Percentiles rank a stretch among this genome's conserved stretches.
These are phyloP conservation scores for Calephelis virginiensis DNA, from an alignment of 1,140 invertebrate genomes.

Conservation along the genomic window DNA sequence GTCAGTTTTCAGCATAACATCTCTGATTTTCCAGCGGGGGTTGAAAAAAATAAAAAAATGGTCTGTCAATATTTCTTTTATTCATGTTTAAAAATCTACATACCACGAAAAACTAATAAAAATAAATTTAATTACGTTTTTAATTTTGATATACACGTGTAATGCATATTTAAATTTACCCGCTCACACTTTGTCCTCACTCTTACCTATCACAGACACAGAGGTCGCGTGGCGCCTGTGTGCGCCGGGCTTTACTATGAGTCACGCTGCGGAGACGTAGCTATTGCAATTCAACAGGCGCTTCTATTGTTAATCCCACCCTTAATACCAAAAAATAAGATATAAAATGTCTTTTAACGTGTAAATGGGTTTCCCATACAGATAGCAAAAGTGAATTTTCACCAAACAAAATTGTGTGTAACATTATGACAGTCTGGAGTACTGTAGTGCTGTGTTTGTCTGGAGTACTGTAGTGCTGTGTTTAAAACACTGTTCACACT, in stretches of 20 bases:
- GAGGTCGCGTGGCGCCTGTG: slow-evolving; percentile 38
- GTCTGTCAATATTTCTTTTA: too few relatives aligned
- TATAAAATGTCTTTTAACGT: slow-evolving; percentile 3
- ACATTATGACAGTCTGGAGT: not conserved
- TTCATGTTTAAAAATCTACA: too few relatives aligned
- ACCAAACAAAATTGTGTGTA: slow-evolving; percentile 1
- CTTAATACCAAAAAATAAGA: not conserved
- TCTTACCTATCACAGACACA: slow-evolving; percentile 19
- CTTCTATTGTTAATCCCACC: slow-evolving; percentile 1
- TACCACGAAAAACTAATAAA: too few relatives aligned
- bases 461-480: not conserved
- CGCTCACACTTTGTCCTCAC: slow-evolving; percentile 18
- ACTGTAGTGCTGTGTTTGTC: not conserved
- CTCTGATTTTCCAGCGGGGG: too few relatives aligned
- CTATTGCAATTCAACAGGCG: slow-evolving; percentile 33
- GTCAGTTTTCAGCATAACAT: too few relatives aligned
- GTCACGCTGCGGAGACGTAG: slow-evolving; percentile 51
- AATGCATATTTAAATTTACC: not conserved
- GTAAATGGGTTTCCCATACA: slow-evolving; percentile 3
- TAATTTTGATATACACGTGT: not conserved
- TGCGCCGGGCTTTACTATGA: slow-evolving; percentile 60
- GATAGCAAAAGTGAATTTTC: slow-evolving; percentile 11
- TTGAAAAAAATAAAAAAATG: too few relatives aligned
- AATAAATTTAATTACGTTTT: too few relatives aligned
- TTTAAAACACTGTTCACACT: not conserved